Conservation (phyloP, 2,797 vertebrate genomes). For the Danio albolineatus region DNA sequence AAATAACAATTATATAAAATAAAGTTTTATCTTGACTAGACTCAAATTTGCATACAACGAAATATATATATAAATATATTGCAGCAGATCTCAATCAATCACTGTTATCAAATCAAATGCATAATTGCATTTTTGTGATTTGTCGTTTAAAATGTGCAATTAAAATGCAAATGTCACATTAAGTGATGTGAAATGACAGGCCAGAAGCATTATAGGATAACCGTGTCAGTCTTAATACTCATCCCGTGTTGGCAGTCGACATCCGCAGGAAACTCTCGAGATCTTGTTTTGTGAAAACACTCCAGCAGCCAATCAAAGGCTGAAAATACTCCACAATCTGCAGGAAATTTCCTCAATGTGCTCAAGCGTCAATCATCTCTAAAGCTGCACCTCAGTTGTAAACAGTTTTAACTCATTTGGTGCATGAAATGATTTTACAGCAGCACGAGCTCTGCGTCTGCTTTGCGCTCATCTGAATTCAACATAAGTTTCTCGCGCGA, state of each 20-base stretch:
- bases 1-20: too few species aligned
- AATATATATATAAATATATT: too few species aligned
- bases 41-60: too few species aligned
- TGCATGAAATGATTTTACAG: conserved; percentile 17
- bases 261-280: not conserved
- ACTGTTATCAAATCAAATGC: too few species aligned
- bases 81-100: not conserved
- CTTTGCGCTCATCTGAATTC: conserved; percentile 5
- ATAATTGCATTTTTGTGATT: not conserved
- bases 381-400: not conserved
- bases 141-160: conserved; percentile 3
- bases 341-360: conserved; percentile 28
- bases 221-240: conserved; percentile 3
- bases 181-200: conserved; percentile 15
- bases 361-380: conserved; percentile 37
- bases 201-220: not conserved
- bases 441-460: not conserved
- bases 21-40: too few species aligned
- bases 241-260: not conserved
- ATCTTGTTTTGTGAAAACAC: conserved; percentile 23
- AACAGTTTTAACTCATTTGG: conserved; percentile 1
- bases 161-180: conserved; percentile 10
- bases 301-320: conserved; percentile 27
- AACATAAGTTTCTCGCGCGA: not conserved
- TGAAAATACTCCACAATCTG: conserved; percentile 34